Base-by-base conservation (phyloP, 2,113 vertebrate genomes). In the Alaudala cheleensis region DNA sequence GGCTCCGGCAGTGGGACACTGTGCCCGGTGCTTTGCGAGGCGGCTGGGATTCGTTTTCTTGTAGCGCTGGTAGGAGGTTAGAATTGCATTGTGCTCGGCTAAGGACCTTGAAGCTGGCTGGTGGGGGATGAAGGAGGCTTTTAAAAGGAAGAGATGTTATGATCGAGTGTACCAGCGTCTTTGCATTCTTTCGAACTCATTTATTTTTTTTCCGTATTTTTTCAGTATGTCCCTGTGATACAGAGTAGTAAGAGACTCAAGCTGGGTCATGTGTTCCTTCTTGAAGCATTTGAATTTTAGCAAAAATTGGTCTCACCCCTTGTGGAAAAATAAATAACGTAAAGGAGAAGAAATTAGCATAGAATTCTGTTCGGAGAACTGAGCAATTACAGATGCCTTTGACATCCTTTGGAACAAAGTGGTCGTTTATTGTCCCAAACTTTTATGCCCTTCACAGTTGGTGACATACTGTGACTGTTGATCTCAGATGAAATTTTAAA, bases 171-270 rank as follows among this genome's bases (percentile, higher is more conserved):
- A 8, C 7, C 16, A 23, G 16, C 16, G 4, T n/a, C 19, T 23
- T 33, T 19, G 15, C 5, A 0, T 19, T 4, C 19, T 74, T 44
- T 61, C 44, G 44, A 54, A 19, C 1, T 19, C 1, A 0, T n/a
- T 28, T 22, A 2, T 12, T 45, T n/a, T n/a, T 28, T 78, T 26
- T 34, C 15, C 7, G 8, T 76, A 47, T 47, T 49, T 76, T 47
- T 60, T 77, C 12, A 15, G 39, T 54, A 2, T 67, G 16, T 40
- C 16, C 8, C 28, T 28, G 7, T 34, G 57, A 80, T 45, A 14
- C 19, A 13, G 2, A 6, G 4, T 66, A 3, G 62, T 58, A 15
- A 70, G 29, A 60, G 39, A 23, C 11, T 47, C 21, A 24, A n/a
- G 44, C 5, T 49, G 50, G 28, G 29, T 57, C 49, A 1, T 1